phyloP scores from a whole-genome alignment of 1,140 invertebrate genomes.

The Acyrthosiphon pisum region DNA sequence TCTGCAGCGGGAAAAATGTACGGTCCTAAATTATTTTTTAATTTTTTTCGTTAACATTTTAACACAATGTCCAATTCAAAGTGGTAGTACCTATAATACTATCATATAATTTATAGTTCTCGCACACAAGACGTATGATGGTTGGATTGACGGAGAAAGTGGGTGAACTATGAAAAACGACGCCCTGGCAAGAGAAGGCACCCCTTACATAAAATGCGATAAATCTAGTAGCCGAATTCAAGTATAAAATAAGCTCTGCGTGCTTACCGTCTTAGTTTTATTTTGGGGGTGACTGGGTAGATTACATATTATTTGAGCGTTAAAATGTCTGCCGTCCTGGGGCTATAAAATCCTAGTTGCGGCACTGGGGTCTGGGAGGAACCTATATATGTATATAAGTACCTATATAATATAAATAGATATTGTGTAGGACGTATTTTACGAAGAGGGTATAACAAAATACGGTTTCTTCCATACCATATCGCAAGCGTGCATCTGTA shows the following conservation, averaged over 20 bases:
- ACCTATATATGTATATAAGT: not conserved
- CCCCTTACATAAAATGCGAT: not conserved
- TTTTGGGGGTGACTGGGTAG: not conserved
- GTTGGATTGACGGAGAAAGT: not conserved
- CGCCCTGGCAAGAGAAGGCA: not conserved
- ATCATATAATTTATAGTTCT: not conserved
- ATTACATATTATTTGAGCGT: constrained; percentile 12
- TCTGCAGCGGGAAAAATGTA: not conserved
- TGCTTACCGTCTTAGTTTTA: not conserved
- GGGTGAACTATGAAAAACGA: not conserved
- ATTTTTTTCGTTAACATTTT: not conserved
- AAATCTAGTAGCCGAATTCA: not conserved
- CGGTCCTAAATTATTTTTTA: not conserved
- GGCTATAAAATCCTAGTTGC: not conserved
- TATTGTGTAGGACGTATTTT: not conserved
- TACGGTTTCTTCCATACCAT: not conserved
- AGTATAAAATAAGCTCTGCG: not conserved
- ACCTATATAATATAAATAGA: not conserved
- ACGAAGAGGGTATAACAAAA: not conserved
- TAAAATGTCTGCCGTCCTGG: not conserved
- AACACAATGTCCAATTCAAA: not conserved
- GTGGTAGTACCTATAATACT: not conserved
- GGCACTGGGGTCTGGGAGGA: not conserved
- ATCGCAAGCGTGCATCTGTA: not conserved
- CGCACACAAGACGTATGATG: not conserved